Conservation (phyloP, 2,797 vertebrate species). For the Rhabdophis nuchalis region DNA sequence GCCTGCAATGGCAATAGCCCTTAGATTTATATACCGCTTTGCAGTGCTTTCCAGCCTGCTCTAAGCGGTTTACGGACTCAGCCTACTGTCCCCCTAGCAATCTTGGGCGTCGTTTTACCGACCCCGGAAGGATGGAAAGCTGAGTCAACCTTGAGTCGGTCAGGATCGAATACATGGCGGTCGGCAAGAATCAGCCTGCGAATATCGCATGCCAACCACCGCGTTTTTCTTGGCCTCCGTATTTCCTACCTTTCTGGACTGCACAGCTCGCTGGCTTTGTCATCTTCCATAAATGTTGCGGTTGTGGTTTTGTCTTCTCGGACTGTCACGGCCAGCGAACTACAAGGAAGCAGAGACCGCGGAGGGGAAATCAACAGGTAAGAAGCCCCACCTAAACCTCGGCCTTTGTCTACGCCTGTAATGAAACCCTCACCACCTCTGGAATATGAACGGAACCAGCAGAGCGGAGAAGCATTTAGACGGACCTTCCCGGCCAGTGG, state of each 20-base stretch:
- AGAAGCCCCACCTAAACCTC: neutral
- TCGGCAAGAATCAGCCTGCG: neutral
- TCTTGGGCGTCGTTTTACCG: neutral
- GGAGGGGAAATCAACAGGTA: neutral
- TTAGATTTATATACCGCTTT: no score
- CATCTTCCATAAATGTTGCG: neutral
- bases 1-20: no score
- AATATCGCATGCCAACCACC: neutral
- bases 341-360: neutral
- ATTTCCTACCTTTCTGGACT: neutral
- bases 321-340: neutral
- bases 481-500: neutral
- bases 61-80: no score
- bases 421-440: neutral
- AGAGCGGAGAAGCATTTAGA: neutral
- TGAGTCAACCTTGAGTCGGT: neutral
- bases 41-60: no score
- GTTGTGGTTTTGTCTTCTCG: slow-evolving; percentile 17
- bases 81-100: no score
- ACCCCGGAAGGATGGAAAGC: neutral
- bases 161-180: neutral
- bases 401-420: neutral
- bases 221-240: rapidly evolving
- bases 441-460: neutral
- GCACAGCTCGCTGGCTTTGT: neutral